Base-by-base conservation (phyloP, 2,888 invertebrate species). In the Drosophila longiperda region DNA sequence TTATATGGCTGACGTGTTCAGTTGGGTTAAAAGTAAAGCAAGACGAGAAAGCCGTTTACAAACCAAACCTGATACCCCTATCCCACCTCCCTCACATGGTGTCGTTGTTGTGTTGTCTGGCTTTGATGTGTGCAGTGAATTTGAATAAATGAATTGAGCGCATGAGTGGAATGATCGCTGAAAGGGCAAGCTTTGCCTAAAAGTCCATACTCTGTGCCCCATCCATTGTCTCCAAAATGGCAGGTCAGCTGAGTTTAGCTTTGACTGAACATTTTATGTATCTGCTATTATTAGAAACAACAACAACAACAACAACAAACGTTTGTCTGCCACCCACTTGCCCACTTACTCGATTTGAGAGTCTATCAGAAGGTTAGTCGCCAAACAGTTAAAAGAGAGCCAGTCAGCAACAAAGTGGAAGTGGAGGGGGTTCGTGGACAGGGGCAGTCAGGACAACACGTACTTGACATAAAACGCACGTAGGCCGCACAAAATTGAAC, bases 111-210 rank as follows among this genome's bases (percentile, higher is more conserved):
- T 68, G 73, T 71, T 53, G 79, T 70, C 75, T 73, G 76, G 79
- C 84, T 87, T 87, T 84, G 84, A 84, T 82, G 88, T 82, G 78
- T 75, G 80, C 71, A 89, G 84, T 83, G 82, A 82, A 82, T 87
- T 89, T 78, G 87, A 85, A 90, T 81, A 79, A 86, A 89, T 78
- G 75, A 78, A 83, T 85, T 72, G 80, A 71, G 80, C 75, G 82
- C 68, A 57, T 75, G 82, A 82, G 62, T 79, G 81, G 89, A 85
- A 88, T 87, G 79, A 83, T 90, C 72, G 84, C 63, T 83, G 80
- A 89, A 89, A 88, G 70, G 77, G 65, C 71, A 60, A 40, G 17
- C 50, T 29, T 29, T 5, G 29, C n/a, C 36, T 3, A 23, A 23
- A 5, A 29, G 29, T 6, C n/a, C 8, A 8, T n/a, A 23, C 26